Percentiles rank a stretch among this genome's conserved stretches.
Evolutionary conservation across 2,797 vertebrate species (phyloP).

Genomic region (Sebastiscus albofasciatus): DNA sequence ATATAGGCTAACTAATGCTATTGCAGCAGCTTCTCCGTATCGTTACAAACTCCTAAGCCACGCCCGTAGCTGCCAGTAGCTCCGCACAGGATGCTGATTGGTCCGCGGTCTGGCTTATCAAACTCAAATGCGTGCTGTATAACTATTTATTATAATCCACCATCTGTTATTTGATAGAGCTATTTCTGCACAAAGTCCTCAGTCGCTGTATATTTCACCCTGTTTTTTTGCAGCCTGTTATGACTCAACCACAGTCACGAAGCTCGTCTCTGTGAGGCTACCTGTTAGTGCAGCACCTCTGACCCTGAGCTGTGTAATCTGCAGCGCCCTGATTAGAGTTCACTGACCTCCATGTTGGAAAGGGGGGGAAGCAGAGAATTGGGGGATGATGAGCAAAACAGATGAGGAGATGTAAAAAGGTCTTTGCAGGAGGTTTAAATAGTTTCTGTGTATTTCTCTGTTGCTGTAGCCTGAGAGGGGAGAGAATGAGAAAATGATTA

Average conservation of each 20-base stretch:
- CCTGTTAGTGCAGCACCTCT: conserved; percentile 46
- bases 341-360: conserved; percentile 45
- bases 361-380: not conserved
- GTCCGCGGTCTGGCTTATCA: no score
- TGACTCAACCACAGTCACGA: conserved; percentile 1
- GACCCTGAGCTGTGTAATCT: conserved; percentile 45
- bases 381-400: conserved; percentile 29
- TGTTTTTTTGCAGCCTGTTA: not conserved
- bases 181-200: not conserved
- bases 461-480: not conserved
- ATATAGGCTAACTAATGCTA: no score
- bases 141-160: not conserved
- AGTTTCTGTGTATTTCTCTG: conserved; percentile 2
- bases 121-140: no score
- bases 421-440: conserved; percentile 11
- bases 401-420: conserved; percentile 21
- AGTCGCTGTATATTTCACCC: not conserved
- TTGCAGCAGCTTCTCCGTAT: no score
- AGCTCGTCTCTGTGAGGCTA: conserved; percentile 14
- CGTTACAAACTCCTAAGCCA: no score
- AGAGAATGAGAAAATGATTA: not conserved
- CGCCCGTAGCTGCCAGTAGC: no score
- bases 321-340: conserved; percentile 45
- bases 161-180: not conserved
- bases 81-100: no score